Conservation (phyloP, 2,113 vertebrate species). For the Acrocephalus kingi region DNA sequence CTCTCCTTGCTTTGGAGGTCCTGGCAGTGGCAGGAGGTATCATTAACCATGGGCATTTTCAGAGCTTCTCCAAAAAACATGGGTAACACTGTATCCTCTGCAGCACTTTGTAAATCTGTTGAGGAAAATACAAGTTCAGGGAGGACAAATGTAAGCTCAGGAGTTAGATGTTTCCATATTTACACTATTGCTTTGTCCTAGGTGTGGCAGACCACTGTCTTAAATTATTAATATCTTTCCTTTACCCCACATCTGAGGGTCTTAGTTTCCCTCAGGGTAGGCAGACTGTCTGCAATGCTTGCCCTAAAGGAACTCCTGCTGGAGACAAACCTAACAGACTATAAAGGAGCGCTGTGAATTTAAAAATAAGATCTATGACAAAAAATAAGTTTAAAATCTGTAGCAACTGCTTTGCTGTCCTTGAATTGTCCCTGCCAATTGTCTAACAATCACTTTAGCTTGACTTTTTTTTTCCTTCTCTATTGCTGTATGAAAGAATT, state of each 20-base stretch:
- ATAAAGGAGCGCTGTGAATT: conserved; percentile 21
- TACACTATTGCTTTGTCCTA: neutral
- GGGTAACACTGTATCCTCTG: neutral
- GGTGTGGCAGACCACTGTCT: neutral
- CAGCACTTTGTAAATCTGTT: neutral
- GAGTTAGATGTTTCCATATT: neutral
- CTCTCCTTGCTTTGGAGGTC: neutral
- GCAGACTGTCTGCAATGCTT: conserved; percentile 38
- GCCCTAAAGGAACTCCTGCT: conserved; percentile 44
- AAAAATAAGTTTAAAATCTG: conserved; percentile 41
- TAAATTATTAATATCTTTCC: conserved; percentile 53
- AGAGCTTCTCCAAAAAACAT: neutral
- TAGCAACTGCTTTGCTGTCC: conserved; percentile 4
- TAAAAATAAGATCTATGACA: neutral
- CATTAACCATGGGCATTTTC: neutral
- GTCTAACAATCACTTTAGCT: neutral
- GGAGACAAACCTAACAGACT: conserved; percentile 22
- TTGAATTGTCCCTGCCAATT: conserved; percentile 41
- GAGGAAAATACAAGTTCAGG: neutral
- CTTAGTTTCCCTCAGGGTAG: conserved; percentile 53
- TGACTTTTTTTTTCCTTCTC: neutral
- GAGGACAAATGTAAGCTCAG: neutral
- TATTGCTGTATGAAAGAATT: neutral
- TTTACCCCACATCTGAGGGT: conserved; percentile 43
- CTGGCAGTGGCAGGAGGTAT: neutral